Evolutionary conservation across 2,113 vertebrate species (phyloP), one percentile per base, ranked within the genome.

Genomic region (Aix galericulata): DNA sequence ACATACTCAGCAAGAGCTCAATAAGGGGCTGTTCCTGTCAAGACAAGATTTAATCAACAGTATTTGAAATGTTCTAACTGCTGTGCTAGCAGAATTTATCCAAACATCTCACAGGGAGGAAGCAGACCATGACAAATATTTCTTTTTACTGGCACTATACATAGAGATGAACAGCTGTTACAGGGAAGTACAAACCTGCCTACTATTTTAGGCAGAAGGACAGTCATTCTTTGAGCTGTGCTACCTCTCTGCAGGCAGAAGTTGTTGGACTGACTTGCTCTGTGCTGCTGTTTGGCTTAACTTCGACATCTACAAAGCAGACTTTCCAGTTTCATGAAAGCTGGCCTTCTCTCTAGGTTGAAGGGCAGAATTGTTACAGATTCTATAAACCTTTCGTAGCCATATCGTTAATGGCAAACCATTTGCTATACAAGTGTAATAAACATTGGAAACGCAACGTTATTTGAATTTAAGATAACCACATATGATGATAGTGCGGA

Each of bases 111-210:
- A 34, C 26, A 73, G 62, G 44, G 74, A 93, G 48, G 76, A 93
- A 85, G 82, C 66, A 81, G 73, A 96, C 68, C 88, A 86, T 81
- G 83, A 95, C 85, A 95, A 96, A 94, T 86, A 87, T 63, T 96
- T 96, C 91, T 95, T 96, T 96, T 92, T 74, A 67, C 88, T 91
- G 81, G 83, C 91, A 74, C 88, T 94, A 59, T 7, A 88, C 91
- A 89, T 6, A 87, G 93, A 75, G 83, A 91, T 13, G 74, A 96
- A 94, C 96, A 96, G 95, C 92, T 97, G 95, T 63, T 92, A 75
- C 36, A 94, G 71, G 2, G 44, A 73, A 91, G 86, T 38, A 92
- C 74, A 92, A 91, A 94, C 89, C 67, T 91, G 81, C 62, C 74
- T 80, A 69, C 95, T 96, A 94, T 96, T 93, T 91, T 82, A 89